These are phyloP conservation scores for Melanostoma mellinum DNA, from an alignment of 2,888 invertebrate species.

Conservation along the genomic window DNA sequence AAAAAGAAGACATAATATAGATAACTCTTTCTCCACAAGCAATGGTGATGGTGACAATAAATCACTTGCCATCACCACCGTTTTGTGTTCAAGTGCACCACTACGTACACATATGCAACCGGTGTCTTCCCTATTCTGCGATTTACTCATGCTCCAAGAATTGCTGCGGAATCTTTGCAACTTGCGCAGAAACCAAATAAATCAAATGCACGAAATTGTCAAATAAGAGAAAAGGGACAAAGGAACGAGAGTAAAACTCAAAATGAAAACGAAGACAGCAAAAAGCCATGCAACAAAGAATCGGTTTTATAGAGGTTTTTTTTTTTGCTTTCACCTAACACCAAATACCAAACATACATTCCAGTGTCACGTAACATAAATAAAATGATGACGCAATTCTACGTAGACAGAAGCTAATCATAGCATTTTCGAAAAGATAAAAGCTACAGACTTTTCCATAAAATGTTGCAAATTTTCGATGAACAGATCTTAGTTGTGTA, in stretches of 20 bases:
- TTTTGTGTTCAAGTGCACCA: conserved; percentile 44
- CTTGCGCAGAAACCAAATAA: conserved; percentile 15
- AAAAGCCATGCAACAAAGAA: conserved; percentile 33
- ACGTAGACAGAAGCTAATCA: conserved; percentile 1
- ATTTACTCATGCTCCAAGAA: conserved; percentile 65
- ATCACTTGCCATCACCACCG: conserved; percentile 29
- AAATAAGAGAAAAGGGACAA: conserved; percentile 1
- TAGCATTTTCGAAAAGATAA: neutral
- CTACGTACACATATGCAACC: conserved; percentile 42
- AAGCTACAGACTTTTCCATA: neutral
- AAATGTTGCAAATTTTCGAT: neutral
- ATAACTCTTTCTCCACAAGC: neutral
- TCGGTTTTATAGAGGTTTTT: conserved; percentile 43
- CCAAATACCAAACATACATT: conserved; percentile 48
- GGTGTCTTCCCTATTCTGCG: conserved; percentile 53
- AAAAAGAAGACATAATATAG: neutral
- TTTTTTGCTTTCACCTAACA: conserved; percentile 18
- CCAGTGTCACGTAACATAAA: conserved; percentile 58
- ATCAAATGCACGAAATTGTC: neutral
- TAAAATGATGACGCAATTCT: conserved; percentile 58
- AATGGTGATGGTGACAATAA: neutral
- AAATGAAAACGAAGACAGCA: neutral
- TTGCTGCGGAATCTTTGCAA: conserved; percentile 45
- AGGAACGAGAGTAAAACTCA: conserved; percentile 3
- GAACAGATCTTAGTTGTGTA: neutral